These are phyloP conservation scores for Cathartes aura DNA, from an alignment of 2,113 vertebrate genomes.

Conservation along the genomic window DNA sequence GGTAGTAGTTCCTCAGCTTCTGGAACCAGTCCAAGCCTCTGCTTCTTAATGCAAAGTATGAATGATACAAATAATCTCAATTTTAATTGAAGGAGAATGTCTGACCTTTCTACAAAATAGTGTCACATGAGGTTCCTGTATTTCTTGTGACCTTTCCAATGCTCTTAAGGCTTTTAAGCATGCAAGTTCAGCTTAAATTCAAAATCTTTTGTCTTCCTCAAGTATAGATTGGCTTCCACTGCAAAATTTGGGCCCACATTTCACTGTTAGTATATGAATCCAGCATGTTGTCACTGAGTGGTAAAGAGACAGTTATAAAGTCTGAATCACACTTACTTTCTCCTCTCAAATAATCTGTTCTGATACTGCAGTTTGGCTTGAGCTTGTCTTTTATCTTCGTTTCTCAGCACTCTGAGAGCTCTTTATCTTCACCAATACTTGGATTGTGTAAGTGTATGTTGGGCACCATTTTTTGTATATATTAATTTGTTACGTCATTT, in stretches of 20 bases:
- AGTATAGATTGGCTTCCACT: background rate
- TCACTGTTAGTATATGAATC: background rate
- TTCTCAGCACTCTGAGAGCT: background rate
- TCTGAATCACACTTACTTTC: background rate
- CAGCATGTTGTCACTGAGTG: background rate
- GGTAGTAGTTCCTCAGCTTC: background rate
- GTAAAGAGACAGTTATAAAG: background rate
- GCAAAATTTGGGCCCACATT: background rate
- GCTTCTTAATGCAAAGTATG: background rate
- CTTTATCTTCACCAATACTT: background rate
- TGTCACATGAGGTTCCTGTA: background rate
- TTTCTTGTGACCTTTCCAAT: constrained; percentile 8
- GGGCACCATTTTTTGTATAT: background rate
- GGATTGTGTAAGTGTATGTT: background rate
- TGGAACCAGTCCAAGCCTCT: background rate
- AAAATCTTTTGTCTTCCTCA: background rate
- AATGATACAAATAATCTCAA: background rate
- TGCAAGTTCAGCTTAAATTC: background rate
- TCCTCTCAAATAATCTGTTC: background rate
- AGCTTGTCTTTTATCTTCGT: background rate
- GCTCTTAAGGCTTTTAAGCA: background rate
- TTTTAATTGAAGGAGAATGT: constrained; percentile 12
- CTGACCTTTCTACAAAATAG: background rate
- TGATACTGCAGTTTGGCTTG: background rate
- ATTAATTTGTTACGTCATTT: background rate